phyloP scores from a whole-genome alignment of 2,888 invertebrate genomes.

The Amblyjoppa fuscipennis region DNA sequence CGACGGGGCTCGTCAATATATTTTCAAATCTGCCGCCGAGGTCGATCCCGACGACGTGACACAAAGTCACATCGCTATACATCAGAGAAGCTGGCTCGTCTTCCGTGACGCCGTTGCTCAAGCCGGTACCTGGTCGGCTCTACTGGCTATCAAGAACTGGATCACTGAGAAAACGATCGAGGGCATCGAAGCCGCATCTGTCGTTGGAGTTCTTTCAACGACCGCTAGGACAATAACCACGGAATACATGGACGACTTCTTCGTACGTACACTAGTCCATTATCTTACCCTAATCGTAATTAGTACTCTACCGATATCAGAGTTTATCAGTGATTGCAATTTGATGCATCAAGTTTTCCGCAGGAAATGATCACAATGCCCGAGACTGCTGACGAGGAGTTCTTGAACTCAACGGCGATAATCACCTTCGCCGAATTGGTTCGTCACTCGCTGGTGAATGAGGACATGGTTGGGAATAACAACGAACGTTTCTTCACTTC shows the following conservation, averaged over 20 bases:
- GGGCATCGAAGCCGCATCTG: constrained; percentile 88
- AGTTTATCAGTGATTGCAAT: not conserved
- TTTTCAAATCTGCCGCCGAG: constrained; percentile 85
- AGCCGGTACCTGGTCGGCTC: constrained; percentile 90
- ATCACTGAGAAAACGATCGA: constrained; percentile 86
- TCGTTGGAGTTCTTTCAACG: constrained; percentile 86
- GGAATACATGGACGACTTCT: constrained; percentile 88
- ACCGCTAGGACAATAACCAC: constrained; percentile 88
- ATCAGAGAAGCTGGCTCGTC: constrained; percentile 87
- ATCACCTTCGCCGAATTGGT: constrained; percentile 88
- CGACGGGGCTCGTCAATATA: constrained; percentile 86
- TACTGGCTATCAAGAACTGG: constrained; percentile 88
- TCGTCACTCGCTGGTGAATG: constrained; percentile 88
- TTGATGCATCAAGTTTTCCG: not conserved
- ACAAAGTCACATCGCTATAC: constrained; percentile 70
- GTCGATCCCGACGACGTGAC: constrained; percentile 77
- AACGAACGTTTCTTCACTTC: constrained; percentile 86
- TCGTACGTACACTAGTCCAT: constrained; percentile 82
- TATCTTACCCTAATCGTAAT: not conserved
- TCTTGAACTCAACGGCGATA: constrained; percentile 87
- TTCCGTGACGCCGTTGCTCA: constrained; percentile 89
- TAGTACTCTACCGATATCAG: not conserved
- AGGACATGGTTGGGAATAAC: constrained; percentile 86
- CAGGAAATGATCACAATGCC: constrained; percentile 82
- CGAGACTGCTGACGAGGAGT: constrained; percentile 86